These are phyloP conservation scores for Sanderia malayensis DNA, from an alignment of 30 jellyfish, hydroid and myxozoan genomes.

Conservation along the genomic window DNA sequence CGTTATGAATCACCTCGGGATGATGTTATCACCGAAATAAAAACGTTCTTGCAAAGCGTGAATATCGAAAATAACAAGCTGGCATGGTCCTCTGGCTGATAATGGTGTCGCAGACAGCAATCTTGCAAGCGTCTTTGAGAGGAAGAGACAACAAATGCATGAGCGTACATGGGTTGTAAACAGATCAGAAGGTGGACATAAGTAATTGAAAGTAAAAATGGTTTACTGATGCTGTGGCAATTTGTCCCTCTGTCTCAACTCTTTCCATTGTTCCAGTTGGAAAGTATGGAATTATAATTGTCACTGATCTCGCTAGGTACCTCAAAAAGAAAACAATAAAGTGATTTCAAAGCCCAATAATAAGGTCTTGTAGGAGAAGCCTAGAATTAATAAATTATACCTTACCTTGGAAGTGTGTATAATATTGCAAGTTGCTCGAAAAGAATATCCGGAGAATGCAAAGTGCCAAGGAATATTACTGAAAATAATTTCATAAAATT, in stretches of 20 bases:
- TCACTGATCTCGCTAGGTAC: constrained; percentile 81
- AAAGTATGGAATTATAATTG: constrained; percentile 86
- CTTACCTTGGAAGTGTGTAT: constrained; percentile 82
- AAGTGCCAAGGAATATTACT: constrained; percentile 89
- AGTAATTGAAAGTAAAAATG: too few species aligned
- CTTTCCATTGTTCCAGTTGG: constrained; percentile 99
- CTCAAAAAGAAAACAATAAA: constrained; percentile 25
- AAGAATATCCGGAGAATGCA: constrained; percentile 79
- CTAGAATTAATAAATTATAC: too few species aligned
- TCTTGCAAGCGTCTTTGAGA: constrained; percentile 69
- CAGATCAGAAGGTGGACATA: too few species aligned
- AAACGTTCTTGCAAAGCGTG: constrained; percentile 96
- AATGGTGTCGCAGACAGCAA: constrained; percentile 86
- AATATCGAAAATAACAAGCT: constrained; percentile 83
- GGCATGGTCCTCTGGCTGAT: constrained; percentile 92
- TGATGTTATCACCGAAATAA: constrained; percentile 83
- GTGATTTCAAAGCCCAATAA: too few species aligned
- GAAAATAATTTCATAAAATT: too few species aligned
- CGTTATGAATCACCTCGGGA: constrained; percentile 87
- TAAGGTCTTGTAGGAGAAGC: too few species aligned
- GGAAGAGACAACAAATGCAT: too few species aligned
- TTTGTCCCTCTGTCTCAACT: constrained; percentile 82
- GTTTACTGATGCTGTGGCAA: constrained; percentile 92
- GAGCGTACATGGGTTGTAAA: too few species aligned
- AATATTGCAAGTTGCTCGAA: constrained; percentile 84